Evolutionary conservation across 1,140 invertebrate genomes (phyloP), one percentile per base, ranked within the genome.

Genomic region (Oncopeltus fasciatus): DNA sequence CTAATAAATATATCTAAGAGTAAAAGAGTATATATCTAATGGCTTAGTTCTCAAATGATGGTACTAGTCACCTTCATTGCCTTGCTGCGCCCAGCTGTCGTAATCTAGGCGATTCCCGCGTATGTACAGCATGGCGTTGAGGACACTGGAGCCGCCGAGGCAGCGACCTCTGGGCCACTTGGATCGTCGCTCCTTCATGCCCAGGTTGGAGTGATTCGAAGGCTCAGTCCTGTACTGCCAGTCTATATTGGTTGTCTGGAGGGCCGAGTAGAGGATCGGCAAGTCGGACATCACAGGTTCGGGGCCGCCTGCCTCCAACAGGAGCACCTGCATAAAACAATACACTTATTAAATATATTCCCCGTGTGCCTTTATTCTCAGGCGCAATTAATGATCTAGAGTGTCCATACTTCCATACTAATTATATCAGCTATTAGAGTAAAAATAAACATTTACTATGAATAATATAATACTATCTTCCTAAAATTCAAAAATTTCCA

Each of bases 111-210:
- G 81, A 74, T 95, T 91, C 0, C 92, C 92, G 29, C 92, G 75
- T 0, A 92, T 80, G 67, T 93, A 95, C 38, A 92, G 77, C 90
- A 95, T 93, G 2, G 87, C 90, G 70, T 95, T 95, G 14, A 94
- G 73, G 2, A 83, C 82, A 66, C 87, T 90, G 1, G 82, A 85
- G 2, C 93, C 92, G 11, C 92, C 92, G 3, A 91, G 66, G 0
- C 68, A 67, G 68, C 77, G 82, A 1, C 83, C 83, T 57, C 81
- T 71, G 0, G 82, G 80, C 75, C 80, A 78, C 31, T 73, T 77
- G 66, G 82, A 83, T 31, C 73, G 70, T 1, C 58, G 61, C 1
- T 65, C 67, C n/a, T 69, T 69, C 49, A 75, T 63, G 63, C 71
- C 76, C n/a, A 72, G 68, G 24, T 62, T 62, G 28, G 78, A 80